phyloP scores from a whole-genome alignment of 2,797 vertebrate genomes.

The Echiichthys vipera region DNA sequence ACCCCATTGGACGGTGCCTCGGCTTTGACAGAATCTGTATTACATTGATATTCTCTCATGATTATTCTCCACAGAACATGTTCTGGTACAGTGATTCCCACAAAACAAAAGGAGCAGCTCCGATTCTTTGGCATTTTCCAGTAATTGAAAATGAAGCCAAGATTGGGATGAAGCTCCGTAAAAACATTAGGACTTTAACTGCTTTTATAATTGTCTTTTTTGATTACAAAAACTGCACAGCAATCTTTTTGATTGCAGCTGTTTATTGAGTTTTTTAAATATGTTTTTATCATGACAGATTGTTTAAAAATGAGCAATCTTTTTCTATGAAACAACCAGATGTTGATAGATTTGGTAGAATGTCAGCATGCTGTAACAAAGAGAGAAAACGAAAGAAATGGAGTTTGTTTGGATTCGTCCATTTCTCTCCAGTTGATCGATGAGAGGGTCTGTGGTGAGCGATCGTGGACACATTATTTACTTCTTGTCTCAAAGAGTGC shows the following conservation, averaged over 20 bases:
- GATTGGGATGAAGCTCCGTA: constrained; percentile 17
- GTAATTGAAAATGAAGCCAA: constrained; percentile 36
- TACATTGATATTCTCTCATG: constrained; percentile 45
- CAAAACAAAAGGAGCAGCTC: constrained; percentile 26
- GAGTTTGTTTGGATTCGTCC: constrained; percentile 45
- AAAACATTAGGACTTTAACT: neutral
- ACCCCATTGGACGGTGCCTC: constrained; percentile 37
- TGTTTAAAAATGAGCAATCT: constrained; percentile 15
- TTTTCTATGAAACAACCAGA: constrained; percentile 22
- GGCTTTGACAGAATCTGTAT: constrained; percentile 47
- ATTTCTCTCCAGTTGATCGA: constrained; percentile 60
- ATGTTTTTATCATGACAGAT: neutral
- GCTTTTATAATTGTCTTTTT: constrained; percentile 18
- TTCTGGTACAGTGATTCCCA: constrained; percentile 36
- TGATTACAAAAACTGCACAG: constrained; percentile 20
- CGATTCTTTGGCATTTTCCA: constrained; percentile 44
- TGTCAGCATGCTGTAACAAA: constrained; percentile 21
- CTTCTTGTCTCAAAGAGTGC: constrained; percentile 58
- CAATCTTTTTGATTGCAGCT: constrained; percentile 44
- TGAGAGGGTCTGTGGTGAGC: constrained; percentile 52
- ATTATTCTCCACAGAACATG: constrained; percentile 47
- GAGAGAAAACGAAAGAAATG: constrained; percentile 30
- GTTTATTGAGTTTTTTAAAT: constrained; percentile 25
- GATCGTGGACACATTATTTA: constrained; percentile 62
- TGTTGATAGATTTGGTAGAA: constrained; percentile 42